These are phyloP conservation scores for Nudaria mundana DNA, from an alignment of 2,888 invertebrate genomes.

Conservation along the genomic window DNA sequence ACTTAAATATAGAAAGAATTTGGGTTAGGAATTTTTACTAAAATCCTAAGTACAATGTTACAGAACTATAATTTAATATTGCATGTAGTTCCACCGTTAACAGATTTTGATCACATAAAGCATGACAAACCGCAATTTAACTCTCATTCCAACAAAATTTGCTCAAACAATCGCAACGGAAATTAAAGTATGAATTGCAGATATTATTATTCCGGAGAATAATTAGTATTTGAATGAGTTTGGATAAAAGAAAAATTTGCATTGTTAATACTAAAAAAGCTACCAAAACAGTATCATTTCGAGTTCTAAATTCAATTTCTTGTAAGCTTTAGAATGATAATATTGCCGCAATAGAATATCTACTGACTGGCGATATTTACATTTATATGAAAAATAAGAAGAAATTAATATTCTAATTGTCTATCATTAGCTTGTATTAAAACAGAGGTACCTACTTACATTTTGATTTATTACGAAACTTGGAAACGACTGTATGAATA, in stretches of 20 bases:
- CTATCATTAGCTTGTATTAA: too few relatives aligned
- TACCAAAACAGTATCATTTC: slow-evolving; percentile 42
- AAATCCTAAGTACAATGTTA: too few relatives aligned
- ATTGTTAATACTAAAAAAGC: slow-evolving; percentile 43
- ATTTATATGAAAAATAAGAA: slow-evolving; percentile 32
- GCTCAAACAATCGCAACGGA: slow-evolving; percentile 48
- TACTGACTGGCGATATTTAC: slow-evolving; percentile 36
- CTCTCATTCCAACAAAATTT: slow-evolving; percentile 48
- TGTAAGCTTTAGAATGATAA: slow-evolving; percentile 35
- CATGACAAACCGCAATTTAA: slow-evolving; percentile 63
- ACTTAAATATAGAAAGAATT: too few relatives aligned
- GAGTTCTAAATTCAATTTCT: slow-evolving; percentile 46
- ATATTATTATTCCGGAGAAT: slow-evolving; percentile 60
- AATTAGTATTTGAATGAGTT: slow-evolving; percentile 55
- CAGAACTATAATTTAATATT: slow-evolving; percentile 29
- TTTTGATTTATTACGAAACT: too few relatives aligned
- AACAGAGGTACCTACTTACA: too few relatives aligned
- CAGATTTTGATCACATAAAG: slow-evolving; percentile 48
- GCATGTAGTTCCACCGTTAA: slow-evolving; percentile 13
- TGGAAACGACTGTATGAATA: too few relatives aligned
- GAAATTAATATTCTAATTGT: background rate
- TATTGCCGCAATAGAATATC: slow-evolving; percentile 39
- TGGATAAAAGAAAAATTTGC: slow-evolving; percentile 51
- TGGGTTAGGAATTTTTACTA: too few relatives aligned
- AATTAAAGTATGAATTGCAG: slow-evolving; percentile 56